Base-by-base conservation (phyloP, 2,797 vertebrate genomes). In the Leptatherina wallacei region DNA sequence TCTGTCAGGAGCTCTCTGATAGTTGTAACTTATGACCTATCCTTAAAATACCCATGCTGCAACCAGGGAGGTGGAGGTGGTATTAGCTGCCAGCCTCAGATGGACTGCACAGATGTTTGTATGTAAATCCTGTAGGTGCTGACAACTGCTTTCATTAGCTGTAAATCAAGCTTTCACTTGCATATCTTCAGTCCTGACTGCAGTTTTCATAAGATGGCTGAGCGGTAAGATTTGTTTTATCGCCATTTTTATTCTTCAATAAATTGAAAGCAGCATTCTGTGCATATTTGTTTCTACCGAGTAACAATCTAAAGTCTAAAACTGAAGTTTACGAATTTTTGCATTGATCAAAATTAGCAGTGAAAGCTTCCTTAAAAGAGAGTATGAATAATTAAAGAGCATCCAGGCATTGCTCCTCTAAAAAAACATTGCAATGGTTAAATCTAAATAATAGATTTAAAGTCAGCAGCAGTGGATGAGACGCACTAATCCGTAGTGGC, bases 111-210 rank as follows among this genome's bases (percentile, higher is more conserved):
- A 91, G 87, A 90, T 90, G 90, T 76, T 81, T 67, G 52, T 35
- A 71, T 84, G 90, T 94, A 92, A 93, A 93, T 94, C 85, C n/a
- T 60, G 18, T 29, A 55, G 79, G 82, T 81, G 92, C 65, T 89
- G 94, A 94, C 93, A 93, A 77, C 89, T 51, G 73, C 88, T 94
- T 90, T 94, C 94, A 86, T 86, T 86, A 78, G 85, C 77, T 82
- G 85, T 90, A 85, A 86, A 91, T 93, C 92, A 89, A 64, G 61
- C 73, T 86, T 81, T 82, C 70, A 84, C 65, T 65, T 38, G 59
- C 47, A 54, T 52, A 27, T 78, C 65, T 40, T 77, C 62, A 70
- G 63, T 61, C 7, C 2, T 18, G 14, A 63, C 54, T 52, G 36
- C 65, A 65, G 10, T 18, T 73, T 65, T 54, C 29, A 64, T 35